Conservation (phyloP, 1,140 invertebrate genomes). For the Sinella curviseta region DNA sequence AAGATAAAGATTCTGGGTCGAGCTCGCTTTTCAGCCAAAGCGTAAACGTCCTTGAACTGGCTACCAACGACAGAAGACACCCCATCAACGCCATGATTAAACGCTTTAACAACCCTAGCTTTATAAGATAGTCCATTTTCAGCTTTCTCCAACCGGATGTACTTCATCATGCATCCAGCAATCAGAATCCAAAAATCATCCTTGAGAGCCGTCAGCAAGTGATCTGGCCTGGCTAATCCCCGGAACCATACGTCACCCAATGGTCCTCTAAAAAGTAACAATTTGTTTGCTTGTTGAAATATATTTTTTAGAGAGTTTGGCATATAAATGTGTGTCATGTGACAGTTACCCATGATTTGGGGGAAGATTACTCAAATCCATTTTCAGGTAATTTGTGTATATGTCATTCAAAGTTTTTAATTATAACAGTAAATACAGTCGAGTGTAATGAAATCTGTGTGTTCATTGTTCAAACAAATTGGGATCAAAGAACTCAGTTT, state of each 20-base stretch:
- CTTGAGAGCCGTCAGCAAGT: background rate
- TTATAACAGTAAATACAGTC: no score
- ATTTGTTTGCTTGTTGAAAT: no score
- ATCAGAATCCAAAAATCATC: constrained; percentile 28
- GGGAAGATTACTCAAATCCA: background rate
- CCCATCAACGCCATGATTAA: constrained; percentile 34
- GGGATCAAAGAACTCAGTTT: no score
- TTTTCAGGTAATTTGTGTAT: background rate
- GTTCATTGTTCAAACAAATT: no score
- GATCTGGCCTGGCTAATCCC: background rate
- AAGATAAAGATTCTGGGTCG: constrained; percentile 34
- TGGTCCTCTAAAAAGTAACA: background rate
- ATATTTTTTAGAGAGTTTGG: no score
- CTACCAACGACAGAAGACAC: constrained; percentile 33
- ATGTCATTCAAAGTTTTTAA: no score
- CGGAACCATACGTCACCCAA: constrained; percentile 5
- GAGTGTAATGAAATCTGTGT: no score
- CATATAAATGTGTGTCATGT: background rate
- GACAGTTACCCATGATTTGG: background rate
- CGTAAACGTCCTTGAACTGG: constrained; percentile 31
- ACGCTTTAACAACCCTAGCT: constrained; percentile 32
- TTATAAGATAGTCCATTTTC: background rate
- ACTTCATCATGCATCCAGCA: constrained; percentile 42
- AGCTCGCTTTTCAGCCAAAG: constrained; percentile 37
- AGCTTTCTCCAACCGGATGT: constrained; percentile 1